Percentiles rank a stretch among this genome's conserved stretches.
Evolutionary conservation across 2,888 invertebrate genomes (phyloP).

Genomic region (Trypoxylon attenuatum): DNA sequence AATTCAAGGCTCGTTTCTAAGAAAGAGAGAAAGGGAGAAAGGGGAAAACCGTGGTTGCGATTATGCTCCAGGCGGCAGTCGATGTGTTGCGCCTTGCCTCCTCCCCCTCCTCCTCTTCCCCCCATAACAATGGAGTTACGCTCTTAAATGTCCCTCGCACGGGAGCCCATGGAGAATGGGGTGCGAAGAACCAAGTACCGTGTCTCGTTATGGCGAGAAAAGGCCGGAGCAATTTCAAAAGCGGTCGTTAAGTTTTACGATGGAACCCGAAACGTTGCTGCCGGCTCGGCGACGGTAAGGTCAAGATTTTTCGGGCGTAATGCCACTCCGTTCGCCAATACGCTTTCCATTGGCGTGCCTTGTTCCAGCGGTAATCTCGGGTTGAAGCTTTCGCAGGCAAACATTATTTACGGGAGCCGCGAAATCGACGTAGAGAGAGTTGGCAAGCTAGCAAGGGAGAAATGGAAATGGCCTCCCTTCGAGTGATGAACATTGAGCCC

Average conservation of each 20-base stretch:
- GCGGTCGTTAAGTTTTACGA: constrained; percentile 64
- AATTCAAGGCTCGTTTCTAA: constrained; percentile 50
- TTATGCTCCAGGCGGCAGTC: constrained; percentile 36
- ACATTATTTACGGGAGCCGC: too few relatives aligned
- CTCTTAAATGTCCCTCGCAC: constrained; percentile 57
- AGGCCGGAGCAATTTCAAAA: constrained; percentile 63
- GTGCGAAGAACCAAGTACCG: constrained; percentile 58
- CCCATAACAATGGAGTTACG: constrained; percentile 56
- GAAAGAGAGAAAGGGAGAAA: too few relatives aligned
- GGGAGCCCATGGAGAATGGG: constrained; percentile 55
- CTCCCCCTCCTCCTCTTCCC: neutral
- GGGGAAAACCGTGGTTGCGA: constrained; percentile 32
- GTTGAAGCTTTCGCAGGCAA: neutral
- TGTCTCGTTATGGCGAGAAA: constrained; percentile 59
- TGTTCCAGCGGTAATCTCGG: constrained; percentile 26
- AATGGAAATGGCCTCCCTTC: neutral
- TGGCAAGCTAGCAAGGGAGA: neutral
- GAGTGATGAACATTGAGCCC: neutral
- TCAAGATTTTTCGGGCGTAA: constrained; percentile 59
- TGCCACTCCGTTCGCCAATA: constrained; percentile 22
- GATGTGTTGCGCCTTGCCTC: constrained; percentile 23
- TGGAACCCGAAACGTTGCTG: constrained; percentile 27
- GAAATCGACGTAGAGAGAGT: too few relatives aligned
- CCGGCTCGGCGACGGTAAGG: constrained; percentile 49
- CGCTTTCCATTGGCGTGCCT: constrained; percentile 28